Conservation (phyloP, 2,888 invertebrate species). For the Cephonodes hylas region DNA sequence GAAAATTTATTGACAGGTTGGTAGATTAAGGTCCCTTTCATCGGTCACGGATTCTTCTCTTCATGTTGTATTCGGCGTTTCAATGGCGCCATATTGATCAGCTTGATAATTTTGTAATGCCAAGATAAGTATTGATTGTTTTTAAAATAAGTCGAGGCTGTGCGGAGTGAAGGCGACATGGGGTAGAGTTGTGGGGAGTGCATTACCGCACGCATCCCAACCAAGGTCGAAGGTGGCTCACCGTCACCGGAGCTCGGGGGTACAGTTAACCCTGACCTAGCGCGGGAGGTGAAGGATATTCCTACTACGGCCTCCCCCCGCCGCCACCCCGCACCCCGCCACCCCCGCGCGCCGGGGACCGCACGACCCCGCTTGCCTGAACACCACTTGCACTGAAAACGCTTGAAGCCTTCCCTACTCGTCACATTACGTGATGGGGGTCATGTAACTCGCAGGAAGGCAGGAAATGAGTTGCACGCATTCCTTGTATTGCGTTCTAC, state of each 20-base stretch:
- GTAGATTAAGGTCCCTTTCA: conserved; percentile 12
- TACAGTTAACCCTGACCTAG: conserved; percentile 79
- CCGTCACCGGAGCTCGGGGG: conserved; percentile 72
- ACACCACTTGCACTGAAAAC: conserved; percentile 68
- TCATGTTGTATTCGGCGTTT: background rate
- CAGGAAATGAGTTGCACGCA: background rate
- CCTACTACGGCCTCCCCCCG: conserved; percentile 69
- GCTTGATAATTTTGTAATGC: background rate
- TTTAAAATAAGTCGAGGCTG: background rate
- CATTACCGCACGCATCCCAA: conserved; percentile 56
- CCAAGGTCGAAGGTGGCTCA: conserved; percentile 77
- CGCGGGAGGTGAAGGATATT: conserved; percentile 77
- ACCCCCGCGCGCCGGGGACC: conserved; percentile 51
- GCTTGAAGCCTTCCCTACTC: conserved; percentile 62
- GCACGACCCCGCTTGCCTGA: conserved; percentile 34
- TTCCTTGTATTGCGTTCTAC: background rate
- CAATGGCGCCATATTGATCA: background rate
- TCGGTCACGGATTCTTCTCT: background rate
- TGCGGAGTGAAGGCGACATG: conserved; percentile 6
- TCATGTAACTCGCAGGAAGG: background rate
- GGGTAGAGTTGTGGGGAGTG: conserved; percentile 36
- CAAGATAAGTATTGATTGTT: background rate
- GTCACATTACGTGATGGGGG: conserved; percentile 45
- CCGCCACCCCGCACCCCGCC: conserved; percentile 50
- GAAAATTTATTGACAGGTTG: conserved; percentile 25